A percentile compares a stretch with the other conserved stretches of the same genome.
These are phyloP conservation scores for Lasioglossum villosulum DNA, from an alignment of 2,888 invertebrate genomes.

Conservation along the genomic window DNA sequence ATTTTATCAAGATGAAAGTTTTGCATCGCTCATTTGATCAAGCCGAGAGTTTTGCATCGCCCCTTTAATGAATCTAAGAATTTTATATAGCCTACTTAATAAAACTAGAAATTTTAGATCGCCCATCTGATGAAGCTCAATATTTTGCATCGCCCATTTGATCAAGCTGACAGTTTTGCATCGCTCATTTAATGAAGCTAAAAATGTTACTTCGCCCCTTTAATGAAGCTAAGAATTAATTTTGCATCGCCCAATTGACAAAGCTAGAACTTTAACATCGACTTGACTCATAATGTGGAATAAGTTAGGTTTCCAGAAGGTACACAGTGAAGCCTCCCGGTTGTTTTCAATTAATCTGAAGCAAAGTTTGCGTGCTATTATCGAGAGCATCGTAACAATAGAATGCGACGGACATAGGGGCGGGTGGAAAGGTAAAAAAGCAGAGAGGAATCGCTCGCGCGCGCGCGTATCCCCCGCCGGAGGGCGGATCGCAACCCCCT, in stretches of 20 bases:
- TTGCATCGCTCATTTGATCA: too few species aligned
- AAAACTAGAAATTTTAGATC: too few species aligned
- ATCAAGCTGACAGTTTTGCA: too few species aligned
- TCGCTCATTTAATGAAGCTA: too few species aligned
- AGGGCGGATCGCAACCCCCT: conserved; percentile 37
- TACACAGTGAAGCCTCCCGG: neutral
- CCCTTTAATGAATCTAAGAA: too few species aligned
- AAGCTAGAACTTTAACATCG: too few species aligned
- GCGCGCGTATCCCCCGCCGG: conserved; percentile 31
- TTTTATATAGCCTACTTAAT: too few species aligned
- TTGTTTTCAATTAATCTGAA: conserved; percentile 37
- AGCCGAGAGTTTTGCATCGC: too few species aligned
- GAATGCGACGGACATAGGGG: neutral
- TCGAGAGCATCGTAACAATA: neutral
- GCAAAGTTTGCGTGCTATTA: neutral
- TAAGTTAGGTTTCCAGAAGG: neutral
- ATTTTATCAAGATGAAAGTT: too few species aligned
- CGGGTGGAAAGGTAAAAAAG: neutral
- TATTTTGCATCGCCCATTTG: too few species aligned
- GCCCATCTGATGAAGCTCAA: too few species aligned
- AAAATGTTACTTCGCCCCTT: neutral
- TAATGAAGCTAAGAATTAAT: neutral
- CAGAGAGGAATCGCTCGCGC: conserved; percentile 26
- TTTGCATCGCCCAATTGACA: too few species aligned
- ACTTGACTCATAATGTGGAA: neutral